Conservation (phyloP, 2,113 vertebrate species). For the Phaetusa simplex region DNA sequence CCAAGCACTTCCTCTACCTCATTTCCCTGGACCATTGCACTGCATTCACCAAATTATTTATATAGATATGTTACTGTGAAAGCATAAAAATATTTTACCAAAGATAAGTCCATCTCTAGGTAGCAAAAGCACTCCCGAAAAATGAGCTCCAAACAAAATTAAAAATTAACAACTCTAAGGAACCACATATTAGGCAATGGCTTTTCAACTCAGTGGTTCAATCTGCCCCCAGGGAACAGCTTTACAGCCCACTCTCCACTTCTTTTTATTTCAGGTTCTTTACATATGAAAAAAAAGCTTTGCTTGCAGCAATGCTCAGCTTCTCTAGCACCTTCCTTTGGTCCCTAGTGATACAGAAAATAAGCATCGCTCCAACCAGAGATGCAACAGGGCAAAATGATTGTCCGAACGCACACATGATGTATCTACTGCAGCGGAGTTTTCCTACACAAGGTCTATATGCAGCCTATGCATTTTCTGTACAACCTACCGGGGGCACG, state of each 20-base stretch:
- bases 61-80: rapidly evolving
- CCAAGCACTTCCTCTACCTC: background rate
- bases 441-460: background rate
- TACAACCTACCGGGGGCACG: background rate
- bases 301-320: background rate
- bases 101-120: background rate
- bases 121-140: background rate
- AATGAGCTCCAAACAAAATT: background rate
- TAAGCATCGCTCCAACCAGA: background rate
- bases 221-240: background rate
- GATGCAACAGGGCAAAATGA: background rate
- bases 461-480: background rate
- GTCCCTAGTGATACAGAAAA: background rate
- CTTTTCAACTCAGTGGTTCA: background rate
- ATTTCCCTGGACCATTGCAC: background rate
- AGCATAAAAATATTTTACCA: background rate
- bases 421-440: background rate
- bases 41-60: background rate
- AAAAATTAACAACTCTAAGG: background rate
- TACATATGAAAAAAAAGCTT: background rate
- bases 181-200: background rate
- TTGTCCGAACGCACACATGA: background rate
- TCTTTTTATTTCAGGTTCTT: background rate
- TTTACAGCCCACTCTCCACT: background rate
- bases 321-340: slow-evolving; percentile 37